Evolutionary conservation across 2,888 invertebrate species (phyloP).

Genomic region (Chorisops tibialis): DNA sequence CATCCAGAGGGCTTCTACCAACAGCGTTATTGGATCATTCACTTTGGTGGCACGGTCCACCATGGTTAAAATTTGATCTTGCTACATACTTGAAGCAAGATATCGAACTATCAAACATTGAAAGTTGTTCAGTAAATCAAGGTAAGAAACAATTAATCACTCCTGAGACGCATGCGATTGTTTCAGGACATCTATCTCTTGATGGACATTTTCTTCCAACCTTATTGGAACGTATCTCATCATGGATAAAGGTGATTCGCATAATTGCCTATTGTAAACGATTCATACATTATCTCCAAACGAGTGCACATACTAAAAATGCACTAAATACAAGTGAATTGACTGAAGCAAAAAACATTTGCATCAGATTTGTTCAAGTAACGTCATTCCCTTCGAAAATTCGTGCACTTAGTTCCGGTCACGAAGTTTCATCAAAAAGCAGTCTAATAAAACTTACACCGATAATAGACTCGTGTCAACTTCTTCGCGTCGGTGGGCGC

Average conservation of each 20-base stretch:
- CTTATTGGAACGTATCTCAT: neutral
- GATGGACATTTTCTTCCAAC: neutral
- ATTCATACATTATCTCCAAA: neutral
- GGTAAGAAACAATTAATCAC: neutral
- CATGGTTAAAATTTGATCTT: constrained; percentile 36
- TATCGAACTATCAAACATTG: neutral
- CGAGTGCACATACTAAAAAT: neutral
- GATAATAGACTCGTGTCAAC: too few species aligned
- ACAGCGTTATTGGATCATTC: neutral
- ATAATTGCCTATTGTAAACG: neutral
- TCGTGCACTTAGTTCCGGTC: too few species aligned
- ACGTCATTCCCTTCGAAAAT: too few species aligned
- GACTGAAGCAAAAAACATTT: too few species aligned
- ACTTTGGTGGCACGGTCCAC: constrained; percentile 19
- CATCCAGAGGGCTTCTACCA: too few species aligned
- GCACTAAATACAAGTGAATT: neutral
- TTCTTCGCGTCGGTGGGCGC: too few species aligned
- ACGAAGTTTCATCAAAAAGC: too few species aligned
- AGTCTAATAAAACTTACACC: too few species aligned
- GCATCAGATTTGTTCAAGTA: too few species aligned
- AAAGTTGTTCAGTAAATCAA: neutral
- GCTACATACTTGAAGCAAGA: neutral
- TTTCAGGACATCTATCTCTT: neutral
- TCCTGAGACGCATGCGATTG: neutral
- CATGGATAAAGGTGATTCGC: neutral